Evolutionary conservation across 1,140 invertebrate genomes (phyloP), one percentile per base, ranked within the genome.

Genomic region (Hesperophylax magnus): DNA sequence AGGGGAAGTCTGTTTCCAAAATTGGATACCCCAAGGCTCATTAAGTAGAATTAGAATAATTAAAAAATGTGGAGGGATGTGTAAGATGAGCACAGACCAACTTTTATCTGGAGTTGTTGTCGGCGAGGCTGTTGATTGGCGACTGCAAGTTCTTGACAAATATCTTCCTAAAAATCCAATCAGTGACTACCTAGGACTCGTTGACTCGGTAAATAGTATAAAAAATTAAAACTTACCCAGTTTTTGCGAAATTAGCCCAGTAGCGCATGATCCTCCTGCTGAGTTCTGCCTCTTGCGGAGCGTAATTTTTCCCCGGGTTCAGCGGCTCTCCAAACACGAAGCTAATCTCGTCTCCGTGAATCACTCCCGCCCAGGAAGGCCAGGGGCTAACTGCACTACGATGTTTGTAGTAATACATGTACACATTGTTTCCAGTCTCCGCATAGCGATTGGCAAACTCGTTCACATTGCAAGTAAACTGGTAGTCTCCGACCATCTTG

Each of bases 401-500:
- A 86, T 99, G 97, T 80, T 94, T 96, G 88, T 96, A 99, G 86
- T 97, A 97, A 88, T 99, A 99, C 92, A 97, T 97, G 89, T 97
- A 99, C 22, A 98, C 96, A 85, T 95, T 95, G 87, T 97, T 96
- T 4, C 96, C 95, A 20, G 94, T 94, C 83, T 96, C 94, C 3
- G 97, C 95, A 86, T 98, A 98, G 22, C 94, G 91, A 84, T 95
- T 93, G 1, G 97, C 96, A 86, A 96, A 95, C 86, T 98, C 96
- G 87, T 98, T 98, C 39, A 98, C 96, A 85, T 96, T 95, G 90
- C 98, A 99, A 0, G 97, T 97, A 88, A 99, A 99, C 85, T 98
- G 96, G 86, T 96, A 97, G 88, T 99, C 98, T 3, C 98, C 98
- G n/a, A 99, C 96, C 89, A 98, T 97, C 87, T 97, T 97, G 86